Evolutionary conservation across 1,140 invertebrate genomes (phyloP).

Genomic region (Bombus vancouverensis): DNA sequence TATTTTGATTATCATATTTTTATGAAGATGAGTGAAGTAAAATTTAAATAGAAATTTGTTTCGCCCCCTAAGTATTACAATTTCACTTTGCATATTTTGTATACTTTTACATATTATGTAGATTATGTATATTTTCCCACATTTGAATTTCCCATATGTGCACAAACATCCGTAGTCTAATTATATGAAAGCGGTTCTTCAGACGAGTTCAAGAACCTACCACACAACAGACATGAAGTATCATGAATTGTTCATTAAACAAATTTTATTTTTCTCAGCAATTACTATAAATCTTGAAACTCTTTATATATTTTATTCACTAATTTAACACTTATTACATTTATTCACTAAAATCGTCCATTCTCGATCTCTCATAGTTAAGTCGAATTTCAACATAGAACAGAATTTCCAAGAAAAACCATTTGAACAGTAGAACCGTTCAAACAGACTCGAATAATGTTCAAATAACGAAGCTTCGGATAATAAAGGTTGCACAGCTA

Average conservation of each 20-base stretch:
- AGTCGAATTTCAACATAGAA: not conserved
- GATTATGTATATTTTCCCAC: too few species aligned
- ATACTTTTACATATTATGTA: not conserved
- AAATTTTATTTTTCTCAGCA: not conserved
- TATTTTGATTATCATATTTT: not conserved
- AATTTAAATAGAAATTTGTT: not conserved
- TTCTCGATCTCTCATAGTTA: not conserved
- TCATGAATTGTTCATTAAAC: not conserved
- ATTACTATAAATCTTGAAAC: not conserved
- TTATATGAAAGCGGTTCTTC: not conserved
- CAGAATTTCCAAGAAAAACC: not conserved
- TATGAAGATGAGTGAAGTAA: not conserved
- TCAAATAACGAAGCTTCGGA: not conserved
- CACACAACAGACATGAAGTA: not conserved
- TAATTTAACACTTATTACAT: too few species aligned
- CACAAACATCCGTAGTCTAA: not conserved
- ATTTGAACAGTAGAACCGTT: too few species aligned
- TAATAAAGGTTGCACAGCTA: conserved; percentile 8
- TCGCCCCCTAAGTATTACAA: not conserved
- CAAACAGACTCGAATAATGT: not conserved
- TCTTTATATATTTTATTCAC: not conserved
- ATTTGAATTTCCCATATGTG: too few species aligned
- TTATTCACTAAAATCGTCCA: not conserved
- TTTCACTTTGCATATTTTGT: not conserved
- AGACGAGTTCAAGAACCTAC: not conserved